These are phyloP conservation scores for Rynchops niger DNA, from an alignment of 2,113 vertebrate species.

Conservation along the genomic window DNA sequence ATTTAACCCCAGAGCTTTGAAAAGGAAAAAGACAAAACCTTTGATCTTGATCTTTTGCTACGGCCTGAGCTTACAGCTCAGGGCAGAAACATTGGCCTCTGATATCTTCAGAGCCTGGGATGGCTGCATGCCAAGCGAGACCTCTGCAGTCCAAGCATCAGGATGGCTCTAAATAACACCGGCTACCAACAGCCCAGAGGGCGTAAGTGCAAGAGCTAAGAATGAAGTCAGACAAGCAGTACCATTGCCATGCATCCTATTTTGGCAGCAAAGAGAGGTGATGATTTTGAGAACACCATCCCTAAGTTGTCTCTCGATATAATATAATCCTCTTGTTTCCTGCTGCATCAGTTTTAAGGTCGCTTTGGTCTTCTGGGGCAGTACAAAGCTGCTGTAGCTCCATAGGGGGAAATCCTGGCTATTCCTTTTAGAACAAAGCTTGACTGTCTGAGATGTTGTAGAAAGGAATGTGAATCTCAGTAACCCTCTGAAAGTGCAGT, in stretches of 20 bases:
- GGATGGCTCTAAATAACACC: constrained; percentile 14
- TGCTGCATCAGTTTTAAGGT: constrained; percentile 30
- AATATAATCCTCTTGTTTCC: constrained; percentile 54
- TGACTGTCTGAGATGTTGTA: not conserved
- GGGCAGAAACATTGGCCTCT: constrained; percentile 21
- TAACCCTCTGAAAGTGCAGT: constrained; percentile 24
- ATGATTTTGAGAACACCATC: constrained; percentile 11
- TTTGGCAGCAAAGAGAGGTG: not conserved
- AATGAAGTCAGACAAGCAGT: not conserved
- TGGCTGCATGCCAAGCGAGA: constrained; percentile 37
- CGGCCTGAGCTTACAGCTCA: not conserved
- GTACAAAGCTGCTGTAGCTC: constrained; percentile 6
- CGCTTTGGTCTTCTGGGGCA: not conserved
- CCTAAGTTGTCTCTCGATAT: not conserved
- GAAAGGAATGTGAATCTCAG: constrained; percentile 20
- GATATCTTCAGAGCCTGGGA: constrained; percentile 5
- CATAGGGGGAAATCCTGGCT: not conserved
- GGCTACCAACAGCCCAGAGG: constrained; percentile 17
- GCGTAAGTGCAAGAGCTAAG: not conserved
- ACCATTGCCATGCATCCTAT: not conserved
- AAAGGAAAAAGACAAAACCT: not conserved
- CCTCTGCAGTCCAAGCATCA: constrained; percentile 15
- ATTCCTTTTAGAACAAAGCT: constrained; percentile 19
- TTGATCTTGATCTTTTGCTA: constrained; percentile 23
- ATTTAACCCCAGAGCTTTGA: not conserved